phyloP scores from a whole-genome alignment of 2,888 invertebrate genomes.

The Gari tellinella region DNA sequence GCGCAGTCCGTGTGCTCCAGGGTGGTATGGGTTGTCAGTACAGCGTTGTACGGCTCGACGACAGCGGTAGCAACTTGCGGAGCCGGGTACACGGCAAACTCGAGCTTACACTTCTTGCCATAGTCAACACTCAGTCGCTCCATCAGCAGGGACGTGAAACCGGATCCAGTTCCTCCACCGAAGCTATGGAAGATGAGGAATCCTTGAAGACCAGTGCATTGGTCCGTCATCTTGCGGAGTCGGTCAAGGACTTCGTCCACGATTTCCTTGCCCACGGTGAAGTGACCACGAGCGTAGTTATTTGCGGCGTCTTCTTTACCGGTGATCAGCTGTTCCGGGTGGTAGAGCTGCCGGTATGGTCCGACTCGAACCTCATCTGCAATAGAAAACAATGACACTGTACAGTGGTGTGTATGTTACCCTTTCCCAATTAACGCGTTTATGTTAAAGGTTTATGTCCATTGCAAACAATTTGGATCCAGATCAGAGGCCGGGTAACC shows the following conservation, averaged over 20 bases:
- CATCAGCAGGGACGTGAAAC: conserved; percentile 40
- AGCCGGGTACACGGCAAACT: conserved; percentile 40
- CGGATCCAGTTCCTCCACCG: conserved; percentile 43
- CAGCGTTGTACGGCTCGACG: conserved; percentile 47
- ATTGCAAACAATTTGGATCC: too few species aligned
- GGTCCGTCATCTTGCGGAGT: conserved; percentile 67
- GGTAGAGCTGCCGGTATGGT: conserved; percentile 39
- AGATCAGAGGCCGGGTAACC: too few species aligned
- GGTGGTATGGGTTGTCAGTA: conserved; percentile 85
- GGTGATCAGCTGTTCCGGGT: conserved; percentile 43
- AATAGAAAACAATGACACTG: conserved; percentile 17
- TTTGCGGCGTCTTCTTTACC: conserved; percentile 49
- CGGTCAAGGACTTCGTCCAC: conserved; percentile 36
- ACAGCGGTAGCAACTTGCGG: conserved; percentile 42
- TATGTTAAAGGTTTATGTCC: too few species aligned
- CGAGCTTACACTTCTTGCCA: conserved; percentile 44
- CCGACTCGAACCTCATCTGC: conserved; percentile 40
- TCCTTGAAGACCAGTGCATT: conserved; percentile 81
- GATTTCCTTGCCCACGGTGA: conserved; percentile 41
- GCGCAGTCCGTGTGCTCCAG: conserved; percentile 97
- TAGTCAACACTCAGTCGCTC: conserved; percentile 44
- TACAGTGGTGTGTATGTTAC: too few species aligned
- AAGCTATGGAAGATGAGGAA: conserved; percentile 40
- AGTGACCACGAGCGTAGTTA: conserved; percentile 45
- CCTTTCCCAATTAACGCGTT: too few species aligned